Base-by-base conservation (phyloP, 2,888 invertebrate species). In the Aleiodes leptofemur region DNA sequence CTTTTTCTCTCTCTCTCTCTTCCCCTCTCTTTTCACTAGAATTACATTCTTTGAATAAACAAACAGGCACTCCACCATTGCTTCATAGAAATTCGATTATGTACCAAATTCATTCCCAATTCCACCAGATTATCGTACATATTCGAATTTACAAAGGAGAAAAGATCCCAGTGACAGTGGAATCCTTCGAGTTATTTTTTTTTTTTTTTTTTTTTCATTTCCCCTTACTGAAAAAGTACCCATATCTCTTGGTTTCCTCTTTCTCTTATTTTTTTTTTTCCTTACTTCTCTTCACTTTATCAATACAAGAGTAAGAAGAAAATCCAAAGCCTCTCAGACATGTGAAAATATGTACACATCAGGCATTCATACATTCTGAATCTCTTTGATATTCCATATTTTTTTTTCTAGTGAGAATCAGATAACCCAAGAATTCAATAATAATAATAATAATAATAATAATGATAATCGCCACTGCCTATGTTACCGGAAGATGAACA, bases 31-130 rank as follows among this genome's bases (percentile, higher is more conserved):
- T 16, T 16, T 69, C 74, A 53, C 64, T 70, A 74, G 69, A 74
- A 74, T 74, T 74, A 70, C 74, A 74, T 74, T 74, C 74, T 74
- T 70, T 70, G 64, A 70, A 74, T 74, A 74, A 74, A 74, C 70
- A 74, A 74, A 66, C 53, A 72, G 48, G 34, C 31, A 61, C 57
- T 38, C 55, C 56, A 38, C 38, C 31, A 59, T 51, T 34, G 31
- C 50, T 59, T 59, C 38, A 72, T 72, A 29, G 38, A 51, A 48
- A 64, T 64, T 64, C 64, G 64, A 64, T 64, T 64, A 72, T 64
- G 14, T 38, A 53, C 31, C 23, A 61, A 51, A 57, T 72, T 57
- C 72, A 50, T 55, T 51, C 31, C 59, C 61, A 51, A 43, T 71
- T 71, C 43, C 43, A 29, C 48, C 38, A 48, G 64, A 64, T 64